A percentile compares a stretch with the other conserved stretches of the same genome.
These are phyloP conservation scores for Myripristis murdjan DNA, from an alignment of 2,797 vertebrate genomes.

Conservation along the genomic window DNA sequence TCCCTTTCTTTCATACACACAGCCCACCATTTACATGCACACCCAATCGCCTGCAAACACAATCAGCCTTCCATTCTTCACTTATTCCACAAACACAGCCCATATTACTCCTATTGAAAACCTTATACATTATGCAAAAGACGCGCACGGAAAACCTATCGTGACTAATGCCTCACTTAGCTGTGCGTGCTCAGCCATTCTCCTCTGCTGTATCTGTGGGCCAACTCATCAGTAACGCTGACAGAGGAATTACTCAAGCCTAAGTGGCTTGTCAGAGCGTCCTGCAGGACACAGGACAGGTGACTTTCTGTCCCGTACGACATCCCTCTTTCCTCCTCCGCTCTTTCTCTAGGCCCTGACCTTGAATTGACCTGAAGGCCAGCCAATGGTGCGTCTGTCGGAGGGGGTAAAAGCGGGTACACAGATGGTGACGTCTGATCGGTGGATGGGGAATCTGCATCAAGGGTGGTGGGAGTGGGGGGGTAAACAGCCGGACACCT, in stretches of 20 bases:
- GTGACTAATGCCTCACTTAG: constrained; percentile 62
- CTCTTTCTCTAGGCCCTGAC: constrained; percentile 60
- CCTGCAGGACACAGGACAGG: constrained; percentile 67
- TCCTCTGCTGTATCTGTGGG: constrained; percentile 39
- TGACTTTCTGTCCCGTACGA: constrained; percentile 52
- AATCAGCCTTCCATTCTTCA: constrained; percentile 53
- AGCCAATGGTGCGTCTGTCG: constrained; percentile 53
- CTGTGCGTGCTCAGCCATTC: constrained; percentile 5
- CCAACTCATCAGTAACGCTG: constrained; percentile 67
- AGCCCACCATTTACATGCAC: constrained; percentile 49
- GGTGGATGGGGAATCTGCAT: constrained; percentile 46
- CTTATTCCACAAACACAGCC: constrained; percentile 45
- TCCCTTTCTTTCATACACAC: not conserved
- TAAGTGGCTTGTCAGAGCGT: constrained; percentile 77
- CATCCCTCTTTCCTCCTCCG: constrained; percentile 30
- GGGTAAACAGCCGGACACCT: constrained; percentile 75
- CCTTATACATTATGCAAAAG: constrained; percentile 71
- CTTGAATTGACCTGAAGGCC: constrained; percentile 59
- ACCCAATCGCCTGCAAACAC: constrained; percentile 39
- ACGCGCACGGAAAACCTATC: constrained; percentile 43
- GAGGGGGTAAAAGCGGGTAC: constrained; percentile 40
- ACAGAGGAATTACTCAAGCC: constrained; percentile 75
- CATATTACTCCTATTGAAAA: constrained; percentile 51
- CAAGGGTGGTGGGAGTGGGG: constrained; percentile 32
- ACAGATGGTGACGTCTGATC: constrained; percentile 68